A percentile compares a stretch with the other conserved stretches of the same genome.
These are phyloP conservation scores for Clistopyga incitator DNA, from an alignment of 2,888 invertebrate species.

Conservation along the genomic window DNA sequence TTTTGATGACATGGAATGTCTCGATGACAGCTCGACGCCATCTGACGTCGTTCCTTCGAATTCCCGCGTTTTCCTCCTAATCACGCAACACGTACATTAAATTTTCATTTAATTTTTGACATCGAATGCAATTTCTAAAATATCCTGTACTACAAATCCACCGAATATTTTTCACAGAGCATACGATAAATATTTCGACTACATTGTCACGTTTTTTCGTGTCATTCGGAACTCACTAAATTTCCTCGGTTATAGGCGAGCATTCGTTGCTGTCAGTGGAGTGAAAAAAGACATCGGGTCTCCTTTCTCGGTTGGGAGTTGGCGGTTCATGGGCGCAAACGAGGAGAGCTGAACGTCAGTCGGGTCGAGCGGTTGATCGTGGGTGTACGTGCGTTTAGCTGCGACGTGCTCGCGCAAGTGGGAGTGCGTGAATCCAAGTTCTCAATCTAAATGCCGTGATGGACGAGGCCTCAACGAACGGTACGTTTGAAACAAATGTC, in stretches of 20 bases:
- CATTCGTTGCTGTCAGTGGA: not conserved
- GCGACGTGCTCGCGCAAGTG: slow-evolving; percentile 63
- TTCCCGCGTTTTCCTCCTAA: not conserved
- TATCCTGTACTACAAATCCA: no score
- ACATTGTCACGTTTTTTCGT: no score
- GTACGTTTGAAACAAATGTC: slow-evolving; percentile 73
- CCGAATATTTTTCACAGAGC: no score
- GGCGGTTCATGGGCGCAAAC: not conserved
- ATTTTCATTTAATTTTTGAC: no score
- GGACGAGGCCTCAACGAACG: slow-evolving; percentile 80
- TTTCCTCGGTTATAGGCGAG: slow-evolving; percentile 8
- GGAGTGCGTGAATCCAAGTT: slow-evolving; percentile 62
- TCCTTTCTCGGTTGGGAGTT: not conserved
- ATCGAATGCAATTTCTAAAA: no score
- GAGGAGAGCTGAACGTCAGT: slow-evolving; percentile 35
- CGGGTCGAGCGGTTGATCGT: slow-evolving; percentile 64
- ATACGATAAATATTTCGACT: no score
- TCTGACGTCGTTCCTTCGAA: not conserved
- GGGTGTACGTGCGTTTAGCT: slow-evolving; percentile 66
- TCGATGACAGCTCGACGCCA: not conserved
- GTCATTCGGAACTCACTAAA: no score
- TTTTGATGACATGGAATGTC: not conserved
- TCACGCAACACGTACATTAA: no score
- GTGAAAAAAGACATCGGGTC: not conserved
- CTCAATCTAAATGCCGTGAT: slow-evolving; percentile 79